These are phyloP conservation scores for Andrena camellia DNA, from an alignment of 2,888 invertebrate species.

Conservation along the genomic window DNA sequence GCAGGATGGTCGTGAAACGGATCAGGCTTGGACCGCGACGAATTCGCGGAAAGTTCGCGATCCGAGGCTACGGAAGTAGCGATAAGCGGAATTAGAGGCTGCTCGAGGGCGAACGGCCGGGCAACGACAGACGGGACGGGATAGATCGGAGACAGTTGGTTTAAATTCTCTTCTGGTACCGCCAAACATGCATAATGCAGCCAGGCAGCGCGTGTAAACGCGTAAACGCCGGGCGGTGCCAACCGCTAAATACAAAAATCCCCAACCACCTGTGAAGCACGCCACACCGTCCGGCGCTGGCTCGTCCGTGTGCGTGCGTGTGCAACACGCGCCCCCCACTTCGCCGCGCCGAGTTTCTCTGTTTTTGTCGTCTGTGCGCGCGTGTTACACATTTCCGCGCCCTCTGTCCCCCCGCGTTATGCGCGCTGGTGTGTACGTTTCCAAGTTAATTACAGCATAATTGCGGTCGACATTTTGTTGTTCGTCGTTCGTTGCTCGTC, in stretches of 20 bases:
- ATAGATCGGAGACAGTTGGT: constrained; percentile 75
- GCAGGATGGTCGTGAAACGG: background rate
- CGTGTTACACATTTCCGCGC: constrained; percentile 12
- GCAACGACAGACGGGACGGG: constrained; percentile 26
- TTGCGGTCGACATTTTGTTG: constrained; percentile 84
- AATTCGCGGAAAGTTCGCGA: constrained; percentile 27
- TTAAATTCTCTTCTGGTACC: constrained; percentile 84
- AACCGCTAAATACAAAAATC: constrained; percentile 85
- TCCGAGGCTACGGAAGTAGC: constrained; percentile 1
- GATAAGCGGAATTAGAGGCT: constrained; percentile 27
- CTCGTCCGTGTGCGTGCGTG: constrained; percentile 1
- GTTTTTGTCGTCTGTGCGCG: constrained; percentile 40
- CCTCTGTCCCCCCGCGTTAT: constrained; percentile 1
- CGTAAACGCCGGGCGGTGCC: constrained; percentile 81
- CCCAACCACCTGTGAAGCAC: constrained; percentile 84
- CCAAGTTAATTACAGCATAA: constrained; percentile 85
- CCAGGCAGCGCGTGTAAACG: constrained; percentile 80
- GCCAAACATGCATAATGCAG: constrained; percentile 85
- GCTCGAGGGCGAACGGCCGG: background rate
- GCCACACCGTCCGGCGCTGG: constrained; percentile 62
- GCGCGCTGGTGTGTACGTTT: constrained; percentile 68
- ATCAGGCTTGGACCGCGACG: background rate
- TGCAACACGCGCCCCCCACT: background rate
- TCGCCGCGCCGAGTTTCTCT: background rate
- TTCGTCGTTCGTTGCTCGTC: constrained; percentile 72